Evolutionary conservation across 2,797 vertebrate genomes (phyloP).

Genomic region (Gambusia yucatana): DNA sequence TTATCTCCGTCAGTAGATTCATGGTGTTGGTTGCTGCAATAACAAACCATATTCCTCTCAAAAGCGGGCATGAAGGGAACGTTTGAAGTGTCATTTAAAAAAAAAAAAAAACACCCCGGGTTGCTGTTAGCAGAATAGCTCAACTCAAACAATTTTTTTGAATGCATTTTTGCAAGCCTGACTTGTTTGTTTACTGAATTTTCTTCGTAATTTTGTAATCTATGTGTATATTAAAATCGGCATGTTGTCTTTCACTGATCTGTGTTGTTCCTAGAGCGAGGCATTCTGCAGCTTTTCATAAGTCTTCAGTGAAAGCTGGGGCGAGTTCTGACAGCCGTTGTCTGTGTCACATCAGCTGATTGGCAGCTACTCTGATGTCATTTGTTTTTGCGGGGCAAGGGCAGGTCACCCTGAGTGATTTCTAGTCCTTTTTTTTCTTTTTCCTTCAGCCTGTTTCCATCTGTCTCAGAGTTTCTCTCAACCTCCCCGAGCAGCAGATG

Average conservation of each 20-base stretch:
- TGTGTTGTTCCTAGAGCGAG: conserved; percentile 7
- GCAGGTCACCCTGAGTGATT: conserved; percentile 60
- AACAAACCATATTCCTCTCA: conserved; percentile 20
- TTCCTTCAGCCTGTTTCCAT: conserved; percentile 1
- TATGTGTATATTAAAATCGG: not conserved
- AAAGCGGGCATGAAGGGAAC: conserved; percentile 25
- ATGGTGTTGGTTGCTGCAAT: conserved; percentile 22
- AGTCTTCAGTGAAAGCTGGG: conserved; percentile 16
- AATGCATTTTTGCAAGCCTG: conserved; percentile 9
- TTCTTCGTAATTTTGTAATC: not conserved
- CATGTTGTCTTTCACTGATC: conserved; percentile 7
- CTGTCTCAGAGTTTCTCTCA: not conserved
- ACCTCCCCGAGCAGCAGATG: not conserved
- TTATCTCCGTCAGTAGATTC: conserved; percentile 6
- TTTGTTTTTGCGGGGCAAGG: conserved; percentile 69
- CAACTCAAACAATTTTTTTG: conserved; percentile 27
- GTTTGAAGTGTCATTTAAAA: conserved; percentile 31
- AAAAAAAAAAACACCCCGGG: conserved; percentile 13
- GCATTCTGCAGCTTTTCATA: conserved; percentile 15
- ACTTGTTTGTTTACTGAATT: conserved; percentile 16
- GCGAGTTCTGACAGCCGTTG: conserved; percentile 37
- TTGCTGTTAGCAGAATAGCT: conserved; percentile 51
- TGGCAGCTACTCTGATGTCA: conserved; percentile 74
- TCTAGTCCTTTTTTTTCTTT: conserved; percentile 34
- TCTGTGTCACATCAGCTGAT: conserved; percentile 70